These are phyloP conservation scores for Pyrgus malvae DNA, from an alignment of 2,888 invertebrate species.

Conservation along the genomic window DNA sequence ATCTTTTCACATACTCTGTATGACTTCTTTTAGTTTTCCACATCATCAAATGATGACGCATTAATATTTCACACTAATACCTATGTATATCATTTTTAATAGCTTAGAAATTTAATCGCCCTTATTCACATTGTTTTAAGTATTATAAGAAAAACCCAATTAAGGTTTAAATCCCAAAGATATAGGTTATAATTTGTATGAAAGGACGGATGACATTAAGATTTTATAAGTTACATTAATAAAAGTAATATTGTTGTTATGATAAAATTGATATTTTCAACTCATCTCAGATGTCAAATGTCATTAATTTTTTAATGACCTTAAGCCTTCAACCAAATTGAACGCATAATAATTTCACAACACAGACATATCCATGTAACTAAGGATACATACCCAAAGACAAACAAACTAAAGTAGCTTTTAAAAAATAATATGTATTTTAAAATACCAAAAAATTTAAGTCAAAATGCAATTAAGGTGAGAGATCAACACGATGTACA, in stretches of 20 bases:
- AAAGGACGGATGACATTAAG: slow-evolving; percentile 24
- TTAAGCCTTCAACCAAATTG: slow-evolving; percentile 19
- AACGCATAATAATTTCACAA: slow-evolving; percentile 25
- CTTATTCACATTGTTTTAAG: neutral
- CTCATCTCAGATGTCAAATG: neutral
- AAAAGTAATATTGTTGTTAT: too few species aligned
- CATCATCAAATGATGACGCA: too few species aligned
- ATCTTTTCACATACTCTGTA: neutral
- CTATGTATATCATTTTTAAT: neutral
- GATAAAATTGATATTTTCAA: neutral
- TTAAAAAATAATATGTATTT: neutral
- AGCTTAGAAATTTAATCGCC: neutral
- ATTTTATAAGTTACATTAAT: neutral
- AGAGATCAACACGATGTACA: slow-evolving; percentile 22
- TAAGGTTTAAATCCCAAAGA: slow-evolving; percentile 11
- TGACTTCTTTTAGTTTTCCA: neutral
- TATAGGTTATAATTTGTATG: neutral
- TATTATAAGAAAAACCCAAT: neutral
- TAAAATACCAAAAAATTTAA: neutral
- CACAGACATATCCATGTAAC: slow-evolving; percentile 18
- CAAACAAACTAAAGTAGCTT: neutral
- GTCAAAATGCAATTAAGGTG: slow-evolving; percentile 14
- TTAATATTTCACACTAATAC: neutral
- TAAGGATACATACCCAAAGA: neutral
- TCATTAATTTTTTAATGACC: neutral